Evolutionary conservation across 2,888 invertebrate genomes (phyloP), one percentile per base, ranked within the genome.

Genomic region (Thumatha senex): DNA sequence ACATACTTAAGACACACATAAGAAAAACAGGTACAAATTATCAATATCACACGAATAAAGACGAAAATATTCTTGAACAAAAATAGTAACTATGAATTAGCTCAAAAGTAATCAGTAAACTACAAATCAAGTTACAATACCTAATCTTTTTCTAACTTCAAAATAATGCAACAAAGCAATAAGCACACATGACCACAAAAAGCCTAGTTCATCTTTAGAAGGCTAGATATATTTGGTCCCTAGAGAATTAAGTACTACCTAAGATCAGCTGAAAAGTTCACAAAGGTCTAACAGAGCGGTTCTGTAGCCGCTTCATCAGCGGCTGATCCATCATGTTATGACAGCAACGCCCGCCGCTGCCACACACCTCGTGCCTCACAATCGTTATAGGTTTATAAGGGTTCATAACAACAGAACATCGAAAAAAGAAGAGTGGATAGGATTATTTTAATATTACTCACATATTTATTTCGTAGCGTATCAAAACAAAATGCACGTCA

Each of bases 311-410:
- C 66, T 68, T 72, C 73, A 80, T 78, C 78, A 71, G 67, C 45
- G 56, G 36, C 80, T 80, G 82, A 88, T 88, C 86, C 83, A 86
- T 86, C 86, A 84, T 81, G 74, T 84, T 84, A 72, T 82, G 86
- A 86, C 84, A 77, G 72, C 67, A 55, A 52, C 50, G 58, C 61
- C 38, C 58, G 55, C 55, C 18, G 5, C 18, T 5, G 31, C 31
- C 31, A 10, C 31, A 31, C 31, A 63, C 59, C 62, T 63, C 52
- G 54, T 51, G 48, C 58, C 56, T 51, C 53, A 56, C 58, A 66
- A 73, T 79, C 79, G 78, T 78, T 68, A 51, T 53, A 58, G 61
- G 61, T 56, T 64, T 70, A 65, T 61, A 62, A 64, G 71, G 70
- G 76, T 61, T 56, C 47, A 29, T 35, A 34, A 46, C 55, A 40